A percentile compares a stretch with the other conserved stretches of the same genome.
Conservation (phyloP, 2,888 invertebrate species). For the Heteropelma amictum region DNA sequence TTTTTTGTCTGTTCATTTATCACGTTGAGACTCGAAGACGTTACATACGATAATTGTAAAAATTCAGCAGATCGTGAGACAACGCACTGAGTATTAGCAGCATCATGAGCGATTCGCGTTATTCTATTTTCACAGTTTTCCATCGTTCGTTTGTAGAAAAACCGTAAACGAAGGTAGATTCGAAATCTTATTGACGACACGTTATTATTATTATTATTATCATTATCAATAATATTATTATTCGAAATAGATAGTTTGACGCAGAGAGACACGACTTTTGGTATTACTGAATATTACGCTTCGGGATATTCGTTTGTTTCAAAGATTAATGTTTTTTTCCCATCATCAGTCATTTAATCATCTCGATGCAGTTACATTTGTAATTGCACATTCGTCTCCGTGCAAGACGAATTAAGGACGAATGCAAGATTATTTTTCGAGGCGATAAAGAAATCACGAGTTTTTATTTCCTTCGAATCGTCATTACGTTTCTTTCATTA, state of each 20-base stretch:
- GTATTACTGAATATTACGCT: background rate
- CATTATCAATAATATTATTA: slow-evolving; percentile 26
- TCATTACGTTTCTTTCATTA: too few relatives aligned
- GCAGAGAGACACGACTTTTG: background rate
- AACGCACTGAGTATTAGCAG: slow-evolving; percentile 2
- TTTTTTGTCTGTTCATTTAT: slow-evolving; percentile 17
- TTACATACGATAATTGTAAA: slow-evolving; percentile 27
- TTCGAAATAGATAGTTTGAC: background rate
- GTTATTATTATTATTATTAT: slow-evolving; percentile 10
- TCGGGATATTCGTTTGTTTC: too few relatives aligned
- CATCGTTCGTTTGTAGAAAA: slow-evolving; percentile 4
- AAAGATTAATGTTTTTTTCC: too few relatives aligned
- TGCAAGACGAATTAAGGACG: too few relatives aligned
- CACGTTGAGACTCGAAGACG: slow-evolving; percentile 13
- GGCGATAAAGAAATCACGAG: too few relatives aligned
- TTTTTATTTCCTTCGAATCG: too few relatives aligned
- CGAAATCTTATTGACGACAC: too few relatives aligned
- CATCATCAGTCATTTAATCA: too few relatives aligned
- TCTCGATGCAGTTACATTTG: too few relatives aligned
- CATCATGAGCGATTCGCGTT: slow-evolving; percentile 32
- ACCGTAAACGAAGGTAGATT: slow-evolving; percentile 36
- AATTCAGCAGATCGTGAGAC: slow-evolving; percentile 9
- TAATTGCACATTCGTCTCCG: too few relatives aligned
- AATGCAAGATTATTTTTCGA: too few relatives aligned
- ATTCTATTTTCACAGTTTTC: slow-evolving; percentile 16